A percentile compares a stretch with the other conserved stretches of the same genome.
phyloP scores from a whole-genome alignment of 2,888 invertebrate genomes.

The Drosophila emarginata region DNA sequence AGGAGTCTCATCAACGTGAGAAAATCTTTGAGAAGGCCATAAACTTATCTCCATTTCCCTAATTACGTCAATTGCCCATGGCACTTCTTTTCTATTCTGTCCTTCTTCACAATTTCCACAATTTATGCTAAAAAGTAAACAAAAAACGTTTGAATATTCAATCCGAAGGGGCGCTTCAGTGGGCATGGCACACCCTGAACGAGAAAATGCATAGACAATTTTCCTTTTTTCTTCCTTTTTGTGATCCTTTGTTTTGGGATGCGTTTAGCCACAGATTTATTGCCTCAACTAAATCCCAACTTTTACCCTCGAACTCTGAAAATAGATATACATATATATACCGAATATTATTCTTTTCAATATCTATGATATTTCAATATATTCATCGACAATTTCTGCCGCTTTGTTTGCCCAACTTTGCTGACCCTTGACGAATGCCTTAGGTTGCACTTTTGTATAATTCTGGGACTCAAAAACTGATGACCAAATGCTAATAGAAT shows the following conservation, averaged over 20 bases:
- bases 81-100: constrained; percentile 35
- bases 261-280: constrained; percentile 71
- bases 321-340: background rate
- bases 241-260: constrained; percentile 50
- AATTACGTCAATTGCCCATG: constrained; percentile 49
- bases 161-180: constrained; percentile 26
- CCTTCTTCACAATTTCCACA: constrained; percentile 15
- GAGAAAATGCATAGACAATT: constrained; percentile 46
- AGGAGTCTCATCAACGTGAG: constrained; percentile 41
- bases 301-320: constrained; percentile 22
- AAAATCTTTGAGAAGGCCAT: constrained; percentile 32
- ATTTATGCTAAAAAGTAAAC: constrained; percentile 50
- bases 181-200: constrained; percentile 29
- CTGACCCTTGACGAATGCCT: constrained; percentile 31
- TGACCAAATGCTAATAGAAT: constrained; percentile 53
- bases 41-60: constrained; percentile 25
- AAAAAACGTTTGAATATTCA: constrained; percentile 50
- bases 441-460: constrained; percentile 26
- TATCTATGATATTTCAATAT: constrained; percentile 47
- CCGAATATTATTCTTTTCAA: background rate
- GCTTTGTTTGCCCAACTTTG: constrained; percentile 5
- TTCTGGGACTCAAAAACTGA: background rate
- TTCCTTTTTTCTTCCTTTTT: constrained; percentile 50
- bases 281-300: constrained; percentile 31
- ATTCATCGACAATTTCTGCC: constrained; percentile 13